phyloP scores from a whole-genome alignment of 1,140 invertebrate species.

The Drosophila ficusphila region DNA sequence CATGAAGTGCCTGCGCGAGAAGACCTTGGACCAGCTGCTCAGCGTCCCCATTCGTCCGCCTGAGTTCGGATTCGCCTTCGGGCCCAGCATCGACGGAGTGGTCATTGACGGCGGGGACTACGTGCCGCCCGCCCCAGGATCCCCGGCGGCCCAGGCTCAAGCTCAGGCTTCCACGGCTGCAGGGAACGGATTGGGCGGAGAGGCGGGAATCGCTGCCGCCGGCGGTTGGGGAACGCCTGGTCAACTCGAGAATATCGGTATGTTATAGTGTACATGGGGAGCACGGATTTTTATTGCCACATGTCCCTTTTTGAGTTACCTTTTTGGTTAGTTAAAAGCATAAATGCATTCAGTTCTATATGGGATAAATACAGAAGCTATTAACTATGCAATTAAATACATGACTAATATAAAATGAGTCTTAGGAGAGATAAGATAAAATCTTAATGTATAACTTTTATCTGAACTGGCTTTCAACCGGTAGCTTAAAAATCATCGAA shows the following conservation, averaged over 20 bases:
- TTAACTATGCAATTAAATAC: too few species aligned
- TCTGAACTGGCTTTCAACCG: too few species aligned
- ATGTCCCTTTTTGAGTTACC: too few species aligned
- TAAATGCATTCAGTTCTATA: too few species aligned
- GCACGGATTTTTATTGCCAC: too few species aligned
- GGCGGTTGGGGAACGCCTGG: slow-evolving; percentile 82
- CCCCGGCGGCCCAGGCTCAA: slow-evolving; percentile 69
- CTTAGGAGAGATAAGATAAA: too few species aligned
- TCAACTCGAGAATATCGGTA: slow-evolving; percentile 80
- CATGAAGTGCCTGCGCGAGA: slow-evolving; percentile 92
- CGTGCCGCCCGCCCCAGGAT: slow-evolving; percentile 74
- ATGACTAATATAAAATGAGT: too few species aligned
- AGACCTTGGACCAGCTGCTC: slow-evolving; percentile 89
- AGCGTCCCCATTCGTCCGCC: slow-evolving; percentile 91
- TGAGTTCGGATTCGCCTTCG: slow-evolving; percentile 94
- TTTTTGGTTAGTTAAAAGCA: too few species aligned
- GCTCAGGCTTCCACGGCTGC: slow-evolving; percentile 70
- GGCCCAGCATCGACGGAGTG: slow-evolving; percentile 95
- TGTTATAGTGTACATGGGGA: background rate
- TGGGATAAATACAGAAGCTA: too few species aligned
- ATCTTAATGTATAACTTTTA: too few species aligned
- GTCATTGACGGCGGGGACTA: slow-evolving; percentile 85
- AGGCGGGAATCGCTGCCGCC: slow-evolving; percentile 79
- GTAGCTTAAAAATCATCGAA: too few species aligned
- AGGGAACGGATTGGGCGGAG: slow-evolving; percentile 71